phyloP scores from a whole-genome alignment of 1,140 invertebrate species.

The Saccostrea glomerata region DNA sequence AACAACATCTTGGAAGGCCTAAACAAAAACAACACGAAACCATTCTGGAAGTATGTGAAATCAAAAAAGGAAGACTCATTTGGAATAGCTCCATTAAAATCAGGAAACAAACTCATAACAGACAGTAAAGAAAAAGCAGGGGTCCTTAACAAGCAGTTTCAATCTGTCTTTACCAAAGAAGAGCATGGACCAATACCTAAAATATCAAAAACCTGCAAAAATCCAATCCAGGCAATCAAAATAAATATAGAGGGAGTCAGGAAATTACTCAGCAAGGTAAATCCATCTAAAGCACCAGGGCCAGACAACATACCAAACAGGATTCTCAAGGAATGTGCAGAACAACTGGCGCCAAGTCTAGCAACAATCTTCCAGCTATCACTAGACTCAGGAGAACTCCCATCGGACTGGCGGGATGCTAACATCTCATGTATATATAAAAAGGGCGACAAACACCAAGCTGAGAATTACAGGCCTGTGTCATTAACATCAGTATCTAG shows the following conservation, averaged over 20 bases:
- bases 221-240: not conserved
- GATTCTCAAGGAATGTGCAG: slow-evolving; percentile 21
- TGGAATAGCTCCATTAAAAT: slow-evolving; percentile 48
- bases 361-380: slow-evolving; percentile 31
- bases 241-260: slow-evolving; percentile 25
- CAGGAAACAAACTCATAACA: not conserved
- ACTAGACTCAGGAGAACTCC: slow-evolving; percentile 29
- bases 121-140: slow-evolving; percentile 51
- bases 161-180: slow-evolving; percentile 50
- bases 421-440: slow-evolving; percentile 54
- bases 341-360: slow-evolving; percentile 31
- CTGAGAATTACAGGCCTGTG: slow-evolving; percentile 43
- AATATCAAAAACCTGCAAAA: not conserved
- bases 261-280: slow-evolving; percentile 9
- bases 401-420: slow-evolving; percentile 43
- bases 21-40: slow-evolving; percentile 53
- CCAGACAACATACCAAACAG: slow-evolving; percentile 18
- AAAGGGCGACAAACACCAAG: slow-evolving; percentile 53
- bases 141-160: slow-evolving; percentile 41
- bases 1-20: slow-evolving; percentile 43
- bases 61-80: slow-evolving; percentile 47
- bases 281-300: slow-evolving; percentile 17
- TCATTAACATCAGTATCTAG: too few relatives aligned
- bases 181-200: not conserved
- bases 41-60: slow-evolving; percentile 56